These are phyloP conservation scores for Scolopax rusticola DNA, from an alignment of 2,797 vertebrate genomes.

Conservation along the genomic window DNA sequence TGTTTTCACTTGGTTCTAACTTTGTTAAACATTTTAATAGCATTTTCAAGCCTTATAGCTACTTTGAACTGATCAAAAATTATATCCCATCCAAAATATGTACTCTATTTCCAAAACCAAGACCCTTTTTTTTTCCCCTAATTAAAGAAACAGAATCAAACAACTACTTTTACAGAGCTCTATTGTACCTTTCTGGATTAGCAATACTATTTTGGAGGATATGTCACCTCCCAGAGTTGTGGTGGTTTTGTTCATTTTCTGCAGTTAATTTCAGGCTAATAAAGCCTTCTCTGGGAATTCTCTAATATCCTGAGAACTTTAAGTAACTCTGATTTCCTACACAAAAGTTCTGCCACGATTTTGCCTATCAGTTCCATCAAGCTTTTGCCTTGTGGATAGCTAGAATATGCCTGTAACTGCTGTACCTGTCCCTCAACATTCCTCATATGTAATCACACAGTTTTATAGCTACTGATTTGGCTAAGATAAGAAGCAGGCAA, in stretches of 20 bases:
- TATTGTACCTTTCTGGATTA: not conserved
- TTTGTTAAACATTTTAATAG: not conserved
- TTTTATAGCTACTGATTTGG: slow-evolving; percentile 5
- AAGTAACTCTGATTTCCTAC: not conserved
- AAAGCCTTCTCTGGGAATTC: not conserved
- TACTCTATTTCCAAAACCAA: not conserved
- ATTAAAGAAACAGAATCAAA: not conserved
- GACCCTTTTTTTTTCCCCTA: not conserved
- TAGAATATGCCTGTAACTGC: not conserved
- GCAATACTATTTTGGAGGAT: not conserved
- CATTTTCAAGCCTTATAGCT: not conserved
- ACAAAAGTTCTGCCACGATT: not conserved
- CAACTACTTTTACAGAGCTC: not conserved
- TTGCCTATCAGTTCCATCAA: slow-evolving; percentile 21
- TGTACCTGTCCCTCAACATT: slow-evolving; percentile 47
- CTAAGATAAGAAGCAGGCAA: not conserved
- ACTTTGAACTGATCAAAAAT: not conserved
- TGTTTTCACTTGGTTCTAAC: not conserved
- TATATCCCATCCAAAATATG: not conserved
- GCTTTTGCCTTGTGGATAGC: not conserved
- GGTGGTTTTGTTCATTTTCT: not conserved
- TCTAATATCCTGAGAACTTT: not conserved
- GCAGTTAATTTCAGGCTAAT: not conserved
- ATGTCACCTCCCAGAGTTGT: not conserved
- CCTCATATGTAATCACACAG: not conserved